Evolutionary conservation across 2,888 invertebrate species (phyloP).

Genomic region (Gastracanthus pulcherrimus): DNA sequence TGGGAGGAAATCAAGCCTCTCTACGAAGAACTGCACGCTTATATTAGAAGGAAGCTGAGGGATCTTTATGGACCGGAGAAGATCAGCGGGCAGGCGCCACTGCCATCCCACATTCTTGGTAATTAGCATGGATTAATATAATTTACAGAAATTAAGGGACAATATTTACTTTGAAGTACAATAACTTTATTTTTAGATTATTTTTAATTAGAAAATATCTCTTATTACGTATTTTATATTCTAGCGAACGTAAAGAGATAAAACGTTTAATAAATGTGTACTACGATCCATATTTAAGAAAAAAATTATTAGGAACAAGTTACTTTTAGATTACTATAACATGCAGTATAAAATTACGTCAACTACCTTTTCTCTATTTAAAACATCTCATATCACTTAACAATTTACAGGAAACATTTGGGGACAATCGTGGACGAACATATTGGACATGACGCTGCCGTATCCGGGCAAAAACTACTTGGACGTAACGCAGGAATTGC

Average conservation of each 20-base stretch:
- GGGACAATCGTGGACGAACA: conserved; percentile 92
- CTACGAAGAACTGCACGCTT: conserved; percentile 93
- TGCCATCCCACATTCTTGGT: conserved; percentile 91
- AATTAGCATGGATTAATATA: conserved; percentile 66
- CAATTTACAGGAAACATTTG: conserved; percentile 87
- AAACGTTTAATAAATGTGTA: too few species aligned
- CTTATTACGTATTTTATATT: too few species aligned
- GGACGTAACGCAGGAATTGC: conserved; percentile 91
- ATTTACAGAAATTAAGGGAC: neutral
- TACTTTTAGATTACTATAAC: too few species aligned
- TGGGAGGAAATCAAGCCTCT: conserved; percentile 92
- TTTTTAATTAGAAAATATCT: too few species aligned
- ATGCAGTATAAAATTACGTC: too few species aligned
- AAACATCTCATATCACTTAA: too few species aligned
- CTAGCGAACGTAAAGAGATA: too few species aligned
- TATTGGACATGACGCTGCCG: conserved; percentile 89
- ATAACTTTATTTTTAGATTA: neutral
- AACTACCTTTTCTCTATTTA: too few species aligned
- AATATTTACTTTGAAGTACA: neutral
- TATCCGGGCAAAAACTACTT: conserved; percentile 91
- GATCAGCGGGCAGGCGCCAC: conserved; percentile 87
- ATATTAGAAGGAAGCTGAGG: conserved; percentile 89
- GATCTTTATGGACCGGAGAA: conserved; percentile 91
- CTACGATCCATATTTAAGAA: too few species aligned
- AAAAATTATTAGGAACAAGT: too few species aligned